Base-by-base conservation (phyloP, 2,797 vertebrate genomes). In the Cercopithecus petaurista region DNA sequence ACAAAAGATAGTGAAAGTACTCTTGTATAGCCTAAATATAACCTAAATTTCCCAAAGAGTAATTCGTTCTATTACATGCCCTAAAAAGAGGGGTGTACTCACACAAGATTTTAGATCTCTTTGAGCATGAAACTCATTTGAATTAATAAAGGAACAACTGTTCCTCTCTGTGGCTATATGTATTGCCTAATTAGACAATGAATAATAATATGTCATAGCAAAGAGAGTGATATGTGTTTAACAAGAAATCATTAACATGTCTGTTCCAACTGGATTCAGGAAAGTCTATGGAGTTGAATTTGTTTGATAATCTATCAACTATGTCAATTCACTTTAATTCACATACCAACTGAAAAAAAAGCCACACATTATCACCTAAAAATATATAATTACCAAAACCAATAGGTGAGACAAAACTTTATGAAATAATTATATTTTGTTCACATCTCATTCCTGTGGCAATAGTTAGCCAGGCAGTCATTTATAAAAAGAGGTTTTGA, bases 141-240 rank as follows among this genome's bases (percentile, higher is more conserved):
- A 55, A 98, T 97, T 98, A 98, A 97, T 98, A 97, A 97, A 59
- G 55, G 0, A 1, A 97, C 97, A 98, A 98, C 97, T 97, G 75
- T 55, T 75, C 59, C 28, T 96, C 81, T 97, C 77, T 81, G 46
- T 97, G 76, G 41, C 22, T 98, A 97, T 97, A 97, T 95, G 95
- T 43, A 97, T 97, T 93, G 93, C 73, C 90, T 98, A 98, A 98
- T 98, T 98, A 98, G 94, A 95, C 70, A 97, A 84, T 81, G 95
- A 97, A 76, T 12, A 81, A 98, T 98, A 81, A 98, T 98, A 98
- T 97, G 95, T 79, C 95, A 95, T n/a, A 91, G 41, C 93, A 96
- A 55, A 96, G 90, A 96, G 72, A 98, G 57, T 96, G 96, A 93
- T 90, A 97, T 97, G 98, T 98, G 81, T 95, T 97, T 98, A 98